Evolutionary conservation across 1,140 invertebrate species (phyloP).

Genomic region (Aphaenogaster ashmeadi): DNA sequence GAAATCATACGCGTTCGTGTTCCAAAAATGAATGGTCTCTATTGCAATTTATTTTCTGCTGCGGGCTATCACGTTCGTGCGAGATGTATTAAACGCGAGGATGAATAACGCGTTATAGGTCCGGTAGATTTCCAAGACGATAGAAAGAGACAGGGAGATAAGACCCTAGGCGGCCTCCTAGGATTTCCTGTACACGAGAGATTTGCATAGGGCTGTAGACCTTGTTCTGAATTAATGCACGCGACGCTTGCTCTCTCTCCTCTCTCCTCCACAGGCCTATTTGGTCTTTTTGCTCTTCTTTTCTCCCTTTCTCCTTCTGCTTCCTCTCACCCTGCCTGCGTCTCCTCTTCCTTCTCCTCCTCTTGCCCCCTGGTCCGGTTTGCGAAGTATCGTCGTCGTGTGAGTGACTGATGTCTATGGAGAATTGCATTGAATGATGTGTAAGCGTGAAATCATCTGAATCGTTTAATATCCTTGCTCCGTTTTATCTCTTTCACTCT

Average conservation of each 20-base stretch:
- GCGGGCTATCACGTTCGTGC: conserved; percentile 49
- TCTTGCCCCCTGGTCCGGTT: conserved; percentile 26
- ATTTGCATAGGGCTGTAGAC: conserved; percentile 83
- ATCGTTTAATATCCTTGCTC: neutral
- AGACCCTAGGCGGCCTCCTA: conserved; percentile 62
- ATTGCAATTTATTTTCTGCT: conserved; percentile 43
- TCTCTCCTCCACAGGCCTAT: conserved; percentile 74
- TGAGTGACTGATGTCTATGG: conserved; percentile 14
- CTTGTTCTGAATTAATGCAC: conserved; percentile 82
- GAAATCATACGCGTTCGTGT: conserved; percentile 9
- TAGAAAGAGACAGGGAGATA: conserved; percentile 34
- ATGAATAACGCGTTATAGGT: conserved; percentile 53
- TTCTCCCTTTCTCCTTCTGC: neutral
- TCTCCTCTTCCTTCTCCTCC: neutral
- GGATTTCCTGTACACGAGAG: conserved; percentile 84
- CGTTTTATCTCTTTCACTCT: conserved; percentile 1
- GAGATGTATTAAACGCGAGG: conserved; percentile 61
- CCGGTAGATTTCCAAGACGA: conserved; percentile 27
- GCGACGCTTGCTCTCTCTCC: conserved; percentile 72
- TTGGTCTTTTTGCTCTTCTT: conserved; percentile 44
- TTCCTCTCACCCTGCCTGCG: neutral
- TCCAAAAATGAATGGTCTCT: conserved; percentile 30
- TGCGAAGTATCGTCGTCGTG: conserved; percentile 16
- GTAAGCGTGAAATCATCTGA: neutral
- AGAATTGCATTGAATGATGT: conserved; percentile 1